Evolutionary conservation across 2,113 vertebrate genomes (phyloP).

Genomic region (Sus scrofa): T2T-Sscrofa CM000816.6:9229001-9229500

Average conservation of each 20-base stretch:
- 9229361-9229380: not conserved
- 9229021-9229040: constrained; percentile 26
- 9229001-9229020: not conserved
- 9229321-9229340: not conserved
- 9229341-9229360: not conserved
- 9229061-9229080: constrained; percentile 90
- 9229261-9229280: not conserved
- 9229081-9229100: constrained; percentile 90
- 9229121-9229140: constrained; percentile 85
- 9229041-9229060: not conserved
- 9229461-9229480: not conserved
- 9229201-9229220: fast-evolving
- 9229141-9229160: constrained; percentile 79
- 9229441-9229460: not conserved
- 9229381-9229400: constrained; percentile 70
- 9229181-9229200: constrained; percentile 77
- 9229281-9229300: not conserved
- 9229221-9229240: not conserved
- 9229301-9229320: not conserved
- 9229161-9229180: constrained; percentile 83
- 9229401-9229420: not conserved
- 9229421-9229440: constrained; percentile 14
- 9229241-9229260: fast-evolving
- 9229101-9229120: constrained; percentile 91
- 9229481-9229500: not conserved